Conservation (phyloP, 2,888 invertebrate genomes). For the Aquatica leii region DNA sequence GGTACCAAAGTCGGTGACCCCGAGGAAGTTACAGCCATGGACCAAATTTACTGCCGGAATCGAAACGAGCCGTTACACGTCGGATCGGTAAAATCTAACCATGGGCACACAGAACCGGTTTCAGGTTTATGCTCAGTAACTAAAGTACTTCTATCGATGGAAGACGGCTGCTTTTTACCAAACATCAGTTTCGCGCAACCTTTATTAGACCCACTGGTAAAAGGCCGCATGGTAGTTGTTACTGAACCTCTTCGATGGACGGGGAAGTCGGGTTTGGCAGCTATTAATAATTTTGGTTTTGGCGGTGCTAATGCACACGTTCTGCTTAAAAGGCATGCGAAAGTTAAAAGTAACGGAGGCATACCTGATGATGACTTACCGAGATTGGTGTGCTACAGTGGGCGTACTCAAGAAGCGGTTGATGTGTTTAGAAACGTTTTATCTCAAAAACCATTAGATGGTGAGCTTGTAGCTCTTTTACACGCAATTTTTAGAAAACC, state of each 20-base stretch:
- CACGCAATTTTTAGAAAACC: constrained; percentile 40
- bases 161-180: constrained; percentile 80
- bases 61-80: constrained; percentile 81
- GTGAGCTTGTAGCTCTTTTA: constrained; percentile 60
- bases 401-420: constrained; percentile 81
- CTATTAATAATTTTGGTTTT: constrained; percentile 92
- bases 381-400: constrained; percentile 77
- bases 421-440: constrained; percentile 71
- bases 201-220: constrained; percentile 68
- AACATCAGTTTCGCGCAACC: constrained; percentile 76
- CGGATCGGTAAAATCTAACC: constrained; percentile 93
- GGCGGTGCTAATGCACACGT: constrained; percentile 88
- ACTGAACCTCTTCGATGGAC: constrained; percentile 73
- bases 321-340: constrained; percentile 68
- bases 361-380: constrained; percentile 73
- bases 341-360: constrained; percentile 67
- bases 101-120: constrained; percentile 91
- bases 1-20: constrained; percentile 89
- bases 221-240: constrained; percentile 75
- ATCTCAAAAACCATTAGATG: constrained; percentile 68
- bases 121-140: constrained; percentile 68
- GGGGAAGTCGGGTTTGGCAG: constrained; percentile 85
- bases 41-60: constrained; percentile 78
- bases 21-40: constrained; percentile 86
- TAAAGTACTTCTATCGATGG: constrained; percentile 68